Percentiles rank a stretch among this genome's conserved stretches.
Conservation (phyloP, 2,888 invertebrate species). For the Acanthosepion pharaonis region DNA sequence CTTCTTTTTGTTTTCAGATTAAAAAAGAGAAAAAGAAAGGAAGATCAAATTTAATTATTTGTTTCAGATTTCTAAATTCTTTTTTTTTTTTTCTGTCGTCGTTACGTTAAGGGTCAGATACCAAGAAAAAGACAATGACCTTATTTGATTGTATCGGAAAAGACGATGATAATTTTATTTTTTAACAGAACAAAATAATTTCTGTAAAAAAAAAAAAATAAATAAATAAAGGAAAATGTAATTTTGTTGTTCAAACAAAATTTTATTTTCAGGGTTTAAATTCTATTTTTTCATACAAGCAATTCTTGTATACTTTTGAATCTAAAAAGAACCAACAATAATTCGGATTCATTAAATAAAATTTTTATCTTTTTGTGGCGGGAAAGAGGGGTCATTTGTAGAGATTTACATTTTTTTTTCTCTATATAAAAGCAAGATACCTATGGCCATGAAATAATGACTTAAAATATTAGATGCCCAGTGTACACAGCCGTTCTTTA, state of each 20-base stretch:
- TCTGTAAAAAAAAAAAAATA: neutral
- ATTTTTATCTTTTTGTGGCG: too few species aligned
- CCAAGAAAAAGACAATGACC: neutral
- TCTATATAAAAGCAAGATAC: too few species aligned
- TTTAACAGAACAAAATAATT: neutral
- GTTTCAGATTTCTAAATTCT: neutral
- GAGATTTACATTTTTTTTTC: too few species aligned
- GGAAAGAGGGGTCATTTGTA: too few species aligned
- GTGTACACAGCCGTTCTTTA: too few species aligned
- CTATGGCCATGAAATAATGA: too few species aligned
- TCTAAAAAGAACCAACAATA: too few species aligned
- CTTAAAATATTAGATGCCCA: too few species aligned
- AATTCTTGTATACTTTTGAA: too few species aligned
- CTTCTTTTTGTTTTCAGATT: neutral
- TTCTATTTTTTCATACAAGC: too few species aligned
- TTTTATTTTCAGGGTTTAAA: neutral
- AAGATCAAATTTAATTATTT: neutral
- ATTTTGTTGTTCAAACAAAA: neutral
- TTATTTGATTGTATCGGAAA: neutral
- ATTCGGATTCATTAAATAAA: too few species aligned
- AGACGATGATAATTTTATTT: neutral
- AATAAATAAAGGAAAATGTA: neutral
- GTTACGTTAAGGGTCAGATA: neutral
- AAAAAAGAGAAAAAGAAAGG: too few species aligned
- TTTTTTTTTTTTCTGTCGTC: neutral